Evolutionary conservation across 2,888 invertebrate species (phyloP).

Genomic region (Pardosa pseudoannulata): DNA sequence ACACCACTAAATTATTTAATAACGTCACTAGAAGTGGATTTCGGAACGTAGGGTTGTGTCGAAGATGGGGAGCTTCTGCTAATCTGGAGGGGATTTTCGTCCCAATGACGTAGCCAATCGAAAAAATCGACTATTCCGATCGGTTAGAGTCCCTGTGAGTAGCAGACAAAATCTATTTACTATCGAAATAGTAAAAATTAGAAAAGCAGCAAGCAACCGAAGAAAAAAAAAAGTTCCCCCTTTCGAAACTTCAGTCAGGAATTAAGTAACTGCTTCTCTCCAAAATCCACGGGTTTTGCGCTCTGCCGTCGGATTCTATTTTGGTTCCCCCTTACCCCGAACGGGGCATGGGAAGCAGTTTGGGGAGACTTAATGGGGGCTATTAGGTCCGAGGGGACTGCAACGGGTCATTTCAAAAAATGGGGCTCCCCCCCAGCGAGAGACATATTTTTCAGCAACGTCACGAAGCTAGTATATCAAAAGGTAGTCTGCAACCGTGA

Average conservation of each 20-base stretch:
- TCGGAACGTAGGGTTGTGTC: too few species aligned
- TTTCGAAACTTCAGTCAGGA: neutral
- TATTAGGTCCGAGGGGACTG: conserved; percentile 40
- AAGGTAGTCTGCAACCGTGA: neutral
- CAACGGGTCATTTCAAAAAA: conserved; percentile 38
- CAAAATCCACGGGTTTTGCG: too few species aligned
- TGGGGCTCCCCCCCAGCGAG: neutral
- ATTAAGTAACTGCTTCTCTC: neutral
- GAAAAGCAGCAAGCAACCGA: too few species aligned
- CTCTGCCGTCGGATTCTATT: neutral
- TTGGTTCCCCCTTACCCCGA: neutral
- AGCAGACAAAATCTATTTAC: too few species aligned
- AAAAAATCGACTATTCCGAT: too few species aligned
- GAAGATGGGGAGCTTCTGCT: too few species aligned
- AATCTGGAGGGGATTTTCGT: too few species aligned
- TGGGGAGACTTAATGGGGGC: conserved; percentile 44
- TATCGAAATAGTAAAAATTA: too few species aligned
- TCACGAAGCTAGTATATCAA: neutral
- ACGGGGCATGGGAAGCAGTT: neutral
- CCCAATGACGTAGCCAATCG: too few species aligned
- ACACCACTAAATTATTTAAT: too few species aligned
- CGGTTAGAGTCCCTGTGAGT: too few species aligned
- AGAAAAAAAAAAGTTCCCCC: neutral
- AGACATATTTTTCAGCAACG: neutral
- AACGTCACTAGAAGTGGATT: too few species aligned